A percentile compares a stretch with the other conserved stretches of the same genome.
These are phyloP conservation scores for Manis crassicaudata DNA, from an alignment of 2,797 vertebrate species.

Conservation along the genomic window DNA sequence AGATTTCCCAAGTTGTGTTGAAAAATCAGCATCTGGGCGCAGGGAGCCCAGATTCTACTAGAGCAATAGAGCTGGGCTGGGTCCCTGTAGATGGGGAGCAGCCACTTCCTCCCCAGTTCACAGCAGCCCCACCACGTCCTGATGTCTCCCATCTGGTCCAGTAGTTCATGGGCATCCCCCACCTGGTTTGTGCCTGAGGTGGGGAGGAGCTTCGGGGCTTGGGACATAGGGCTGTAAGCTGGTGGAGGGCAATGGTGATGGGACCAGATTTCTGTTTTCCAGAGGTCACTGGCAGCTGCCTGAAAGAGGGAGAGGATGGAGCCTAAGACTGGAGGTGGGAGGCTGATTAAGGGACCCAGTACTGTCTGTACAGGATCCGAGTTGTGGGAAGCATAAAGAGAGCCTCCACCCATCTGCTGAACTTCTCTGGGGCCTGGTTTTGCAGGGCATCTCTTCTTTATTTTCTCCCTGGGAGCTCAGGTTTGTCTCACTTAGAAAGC, in stretches of 20 bases:
- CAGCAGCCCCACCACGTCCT: neutral
- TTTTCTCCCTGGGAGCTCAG: neutral
- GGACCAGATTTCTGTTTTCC: neutral
- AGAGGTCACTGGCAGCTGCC: neutral
- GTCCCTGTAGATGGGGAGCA: rapidly evolving
- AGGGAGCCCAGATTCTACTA: neutral
- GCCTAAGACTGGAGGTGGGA: rapidly evolving
- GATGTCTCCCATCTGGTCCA: neutral
- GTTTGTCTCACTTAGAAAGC: neutral
- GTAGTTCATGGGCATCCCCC: neutral
- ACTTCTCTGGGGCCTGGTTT: neutral
- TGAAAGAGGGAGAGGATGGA: neutral
- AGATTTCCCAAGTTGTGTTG: neutral
- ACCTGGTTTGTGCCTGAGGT: neutral
- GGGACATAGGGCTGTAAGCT: neutral
- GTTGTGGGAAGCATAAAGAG: neutral
- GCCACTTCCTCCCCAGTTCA: neutral
- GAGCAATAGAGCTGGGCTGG: no score
- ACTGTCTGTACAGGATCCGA: neutral
- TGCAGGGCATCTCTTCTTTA: neutral
- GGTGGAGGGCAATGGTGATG: rapidly evolving
- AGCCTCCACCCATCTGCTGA: neutral
- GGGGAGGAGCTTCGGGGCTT: rapidly evolving
- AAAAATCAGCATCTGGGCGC: neutral
- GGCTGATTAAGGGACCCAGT: neutral